Evolutionary conservation across 2,888 invertebrate genomes (phyloP), one percentile per base, ranked within the genome.

Genomic region (Blastobasis lacticolella): DNA sequence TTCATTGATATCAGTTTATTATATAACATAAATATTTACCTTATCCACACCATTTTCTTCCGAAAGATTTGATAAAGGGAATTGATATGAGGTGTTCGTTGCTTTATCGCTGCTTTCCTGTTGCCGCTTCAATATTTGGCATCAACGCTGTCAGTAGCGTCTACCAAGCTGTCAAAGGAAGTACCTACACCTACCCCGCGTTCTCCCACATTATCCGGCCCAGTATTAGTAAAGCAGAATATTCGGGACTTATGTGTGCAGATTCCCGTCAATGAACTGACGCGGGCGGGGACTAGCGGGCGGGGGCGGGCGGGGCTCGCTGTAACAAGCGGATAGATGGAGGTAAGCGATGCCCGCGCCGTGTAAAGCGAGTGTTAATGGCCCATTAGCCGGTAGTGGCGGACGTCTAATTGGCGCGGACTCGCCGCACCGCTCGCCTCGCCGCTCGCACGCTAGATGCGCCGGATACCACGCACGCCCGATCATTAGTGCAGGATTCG

Each of bases 301-400:
- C 57, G 51, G 53, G 57, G 58, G 63, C 54, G 54, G 59, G 55
- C 54, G 52, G 49, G 49, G 60, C 61, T 56, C 58, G 54, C 53
- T 51, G 54, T 51, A 51, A 50, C 51, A 50, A 49, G 50, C 51
- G 53, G 46, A 51, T 54, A 75, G 79, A 78, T 81, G 73, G 69
- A 66, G 67, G 73, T 71, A 67, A 70, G 69, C 73, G 76, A 79
- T 78, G 75, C 68, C 67, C 67, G 69, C 66, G 63, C 58, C 58
- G 69, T 72, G 77, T 76, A 74, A 73, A 73, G 70, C 77, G 78
- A 78, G 85, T 83, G 86, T 83, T 84, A 87, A 87, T 83, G 76
- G 83, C 60, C 81, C 74, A 84, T 85, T 85, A 82, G 84, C 69
- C 64, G 69, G 69, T 69, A 68, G 71, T 70, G 73, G 66, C 63